Percentiles rank a stretch among this genome's conserved stretches.
phyloP scores from a whole-genome alignment of 1,140 invertebrate species.

The Heliconius hewitsoni region DNA sequence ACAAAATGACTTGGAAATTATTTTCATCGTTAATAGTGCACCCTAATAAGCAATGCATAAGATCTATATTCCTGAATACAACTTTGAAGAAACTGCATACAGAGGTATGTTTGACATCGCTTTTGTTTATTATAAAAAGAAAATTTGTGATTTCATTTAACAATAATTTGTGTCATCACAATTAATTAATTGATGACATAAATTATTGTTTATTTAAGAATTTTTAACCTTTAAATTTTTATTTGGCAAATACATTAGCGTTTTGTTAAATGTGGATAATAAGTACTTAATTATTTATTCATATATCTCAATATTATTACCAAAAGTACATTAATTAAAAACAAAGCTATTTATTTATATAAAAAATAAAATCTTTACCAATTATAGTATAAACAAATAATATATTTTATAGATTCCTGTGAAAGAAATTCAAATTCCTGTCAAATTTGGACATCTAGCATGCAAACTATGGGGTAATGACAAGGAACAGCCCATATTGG shows the following conservation, averaged over 20 bases:
- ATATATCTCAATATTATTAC: background rate
- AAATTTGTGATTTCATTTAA: background rate
- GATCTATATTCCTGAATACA: constrained; percentile 34
- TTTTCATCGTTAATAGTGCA: constrained; percentile 43
- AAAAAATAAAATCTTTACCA: too few relatives aligned
- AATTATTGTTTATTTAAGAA: too few relatives aligned
- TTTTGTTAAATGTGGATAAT: background rate
- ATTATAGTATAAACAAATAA: background rate
- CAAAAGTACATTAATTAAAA: background rate
- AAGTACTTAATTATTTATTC: background rate
- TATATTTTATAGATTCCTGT: constrained; percentile 56
- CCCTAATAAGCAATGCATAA: constrained; percentile 38
- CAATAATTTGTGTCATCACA: too few relatives aligned
- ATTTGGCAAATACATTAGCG: background rate
- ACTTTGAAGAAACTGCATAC: constrained; percentile 42
- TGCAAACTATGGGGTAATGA: constrained; percentile 87
- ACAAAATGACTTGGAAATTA: constrained; percentile 46
- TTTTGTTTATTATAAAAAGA: background rate
- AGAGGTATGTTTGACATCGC: constrained; percentile 28
- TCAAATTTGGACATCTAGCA: constrained; percentile 85
- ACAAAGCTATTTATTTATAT: too few relatives aligned
- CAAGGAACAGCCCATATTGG: constrained; percentile 84
- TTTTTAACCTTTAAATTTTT: background rate
- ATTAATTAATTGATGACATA: too few relatives aligned
- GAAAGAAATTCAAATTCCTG: constrained; percentile 85